Base-by-base conservation (phyloP, 64 coral and sea anemone genomes). In the Montipora sp. region DNA sequence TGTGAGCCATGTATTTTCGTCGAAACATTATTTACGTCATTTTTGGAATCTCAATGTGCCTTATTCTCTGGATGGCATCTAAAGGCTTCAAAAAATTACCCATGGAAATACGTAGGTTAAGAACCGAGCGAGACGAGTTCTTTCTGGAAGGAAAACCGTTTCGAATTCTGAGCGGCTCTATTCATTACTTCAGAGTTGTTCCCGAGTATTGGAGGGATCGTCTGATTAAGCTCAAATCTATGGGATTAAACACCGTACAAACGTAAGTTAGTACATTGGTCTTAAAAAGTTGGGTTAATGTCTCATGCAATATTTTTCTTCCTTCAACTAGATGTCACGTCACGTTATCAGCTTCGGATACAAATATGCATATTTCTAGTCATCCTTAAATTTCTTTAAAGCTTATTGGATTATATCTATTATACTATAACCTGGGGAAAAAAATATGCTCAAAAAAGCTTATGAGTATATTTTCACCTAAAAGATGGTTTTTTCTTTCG, bases 211-310 rank as follows among this genome's bases (percentile, higher is more conserved):
- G 93, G 93, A 80, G 13, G 16, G 93, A 95, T 80, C 87, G 93
- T 8, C 79, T 95, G 23, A 10, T 69, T 24, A 95, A 95, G 47
- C 80, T 95, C 18, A 90, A 90, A 79, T 88, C 93, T 6, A 95
- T 95, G 93, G 93, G 93, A 20, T 68, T 95, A 55, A 95, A 95
- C 43, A 95, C 93, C 4, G 93, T 95, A 1, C 60, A 83, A 78
- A 95, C 93, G 93, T 95, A 90, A 80, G 93, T 14, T 15, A 9
- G 19, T 24, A 24, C 23, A 24, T 24, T 24, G 23, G 23, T 24
- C 23, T 24, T 24, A 24, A 24, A 24, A 24, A 24, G 23, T 24
- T 24, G 23, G 23, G 0, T 24, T 24, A 24, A 24, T 24, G 23
- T 24, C 23, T 24, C 23, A 24, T 24, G 23, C 23, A 24, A 24